A percentile compares a stretch with the other conserved stretches of the same genome.
These are phyloP conservation scores for Leptopilina drosophilae DNA, from an alignment of 2,888 invertebrate species.

Conservation along the genomic window DNA sequence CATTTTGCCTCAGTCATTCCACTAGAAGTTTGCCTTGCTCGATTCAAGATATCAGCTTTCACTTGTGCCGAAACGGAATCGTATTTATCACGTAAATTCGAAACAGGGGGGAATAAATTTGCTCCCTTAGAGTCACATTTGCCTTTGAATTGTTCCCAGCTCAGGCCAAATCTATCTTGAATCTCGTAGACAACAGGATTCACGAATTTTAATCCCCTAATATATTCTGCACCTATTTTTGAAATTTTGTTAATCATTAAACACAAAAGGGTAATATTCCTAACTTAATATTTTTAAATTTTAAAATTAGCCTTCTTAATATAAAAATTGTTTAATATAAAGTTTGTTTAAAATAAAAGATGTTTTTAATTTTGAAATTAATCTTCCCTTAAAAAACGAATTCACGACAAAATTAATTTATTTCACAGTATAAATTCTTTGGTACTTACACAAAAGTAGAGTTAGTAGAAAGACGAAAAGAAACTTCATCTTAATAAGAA, in stretches of 20 bases:
- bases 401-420: too few species aligned
- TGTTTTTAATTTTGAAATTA: too few species aligned
- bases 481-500: too few species aligned
- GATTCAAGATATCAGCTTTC: not conserved
- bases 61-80: not conserved
- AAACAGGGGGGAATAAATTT: not conserved
- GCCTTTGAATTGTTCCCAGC: constrained; percentile 1
- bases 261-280: too few species aligned
- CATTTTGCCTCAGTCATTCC: constrained; percentile 4
- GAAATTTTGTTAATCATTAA: not conserved
- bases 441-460: too few species aligned
- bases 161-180: not conserved
- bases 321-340: too few species aligned
- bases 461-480: too few species aligned
- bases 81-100: not conserved
- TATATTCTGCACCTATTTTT: not conserved
- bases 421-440: too few species aligned
- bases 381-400: too few species aligned
- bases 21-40: not conserved
- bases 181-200: not conserved
- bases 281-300: too few species aligned
- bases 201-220: not conserved
- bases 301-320: too few species aligned
- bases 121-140: not conserved
- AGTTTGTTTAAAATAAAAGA: too few species aligned